These are phyloP conservation scores for Trissolcus japonicus DNA, from an alignment of 2,888 invertebrate genomes.

Conservation along the genomic window DNA sequence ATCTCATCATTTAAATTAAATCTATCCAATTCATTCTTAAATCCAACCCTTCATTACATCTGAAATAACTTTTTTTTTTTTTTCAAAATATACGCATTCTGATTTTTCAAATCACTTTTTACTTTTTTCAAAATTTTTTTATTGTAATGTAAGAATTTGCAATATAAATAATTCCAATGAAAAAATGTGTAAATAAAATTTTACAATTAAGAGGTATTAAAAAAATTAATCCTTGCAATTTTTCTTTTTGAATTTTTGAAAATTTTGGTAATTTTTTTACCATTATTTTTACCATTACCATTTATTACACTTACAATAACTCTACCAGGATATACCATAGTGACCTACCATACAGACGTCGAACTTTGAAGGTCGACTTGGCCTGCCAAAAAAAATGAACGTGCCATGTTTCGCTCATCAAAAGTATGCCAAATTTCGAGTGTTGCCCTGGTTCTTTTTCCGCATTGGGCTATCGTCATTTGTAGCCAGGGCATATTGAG, in stretches of 20 bases:
- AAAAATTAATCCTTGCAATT: too few relatives aligned
- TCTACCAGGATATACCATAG: neutral
- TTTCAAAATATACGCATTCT: too few relatives aligned
- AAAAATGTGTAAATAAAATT: too few relatives aligned
- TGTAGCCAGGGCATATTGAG: slow-evolving; percentile 40
- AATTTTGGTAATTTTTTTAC: too few relatives aligned
- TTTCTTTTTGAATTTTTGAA: too few relatives aligned
- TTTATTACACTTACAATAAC: neutral
- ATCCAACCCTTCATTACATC: slow-evolving; percentile 48
- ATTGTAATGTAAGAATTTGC: too few relatives aligned
- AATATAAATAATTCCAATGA: too few relatives aligned
- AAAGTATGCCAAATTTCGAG: slow-evolving; percentile 71
- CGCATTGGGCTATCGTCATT: slow-evolving; percentile 45
- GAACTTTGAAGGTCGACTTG: slow-evolving; percentile 51
- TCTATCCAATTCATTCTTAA: slow-evolving; percentile 66
- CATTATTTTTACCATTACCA: too few relatives aligned
- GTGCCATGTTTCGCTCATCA: slow-evolving; percentile 38
- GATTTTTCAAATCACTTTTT: too few relatives aligned
- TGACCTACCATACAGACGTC: slow-evolving; percentile 6
- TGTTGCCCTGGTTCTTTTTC: slow-evolving; percentile 67
- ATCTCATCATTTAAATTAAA: slow-evolving; percentile 63
- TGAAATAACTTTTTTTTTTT: too few relatives aligned
- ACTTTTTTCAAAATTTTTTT: too few relatives aligned
- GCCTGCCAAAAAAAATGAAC: slow-evolving; percentile 22
- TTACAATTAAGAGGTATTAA: too few relatives aligned